Conservation (phyloP, 2,888 invertebrate genomes). For the Acanthosepion lycidas region DNA sequence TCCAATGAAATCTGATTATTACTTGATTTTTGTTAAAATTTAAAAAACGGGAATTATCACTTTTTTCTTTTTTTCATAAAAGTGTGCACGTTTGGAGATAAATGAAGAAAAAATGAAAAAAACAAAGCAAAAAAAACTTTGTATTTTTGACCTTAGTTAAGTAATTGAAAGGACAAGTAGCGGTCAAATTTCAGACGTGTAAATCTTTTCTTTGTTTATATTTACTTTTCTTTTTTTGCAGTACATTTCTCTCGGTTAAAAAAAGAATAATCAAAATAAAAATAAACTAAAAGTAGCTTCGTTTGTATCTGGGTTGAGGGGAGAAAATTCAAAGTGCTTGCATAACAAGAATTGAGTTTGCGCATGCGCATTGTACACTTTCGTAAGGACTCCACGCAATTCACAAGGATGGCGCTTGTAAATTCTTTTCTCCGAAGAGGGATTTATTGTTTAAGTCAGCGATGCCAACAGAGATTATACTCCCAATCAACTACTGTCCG, state of each 20-base stretch:
- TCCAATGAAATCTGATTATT: too few species aligned
- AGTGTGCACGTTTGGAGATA: too few species aligned
- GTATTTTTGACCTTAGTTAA: not conserved
- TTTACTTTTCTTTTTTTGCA: not conserved
- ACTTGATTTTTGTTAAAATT: too few species aligned
- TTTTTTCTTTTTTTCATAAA: too few species aligned
- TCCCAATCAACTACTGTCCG: not conserved
- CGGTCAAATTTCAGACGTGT: not conserved
- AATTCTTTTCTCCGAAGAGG: not conserved
- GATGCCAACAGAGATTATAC: not conserved
- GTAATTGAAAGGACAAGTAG: not conserved
- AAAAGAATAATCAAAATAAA: not conserved
- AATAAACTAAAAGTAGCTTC: too few species aligned
- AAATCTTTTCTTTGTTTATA: not conserved
- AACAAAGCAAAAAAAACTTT: too few species aligned
- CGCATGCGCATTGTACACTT: not conserved
- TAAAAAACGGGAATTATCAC: too few species aligned
- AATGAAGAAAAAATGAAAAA: too few species aligned
- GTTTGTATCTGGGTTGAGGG: not conserved
- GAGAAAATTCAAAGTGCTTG: not conserved
- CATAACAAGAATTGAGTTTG: not conserved
- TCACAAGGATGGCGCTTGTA: not conserved
- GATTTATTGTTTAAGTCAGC: not conserved
- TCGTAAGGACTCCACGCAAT: not conserved
- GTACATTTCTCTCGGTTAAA: not conserved